Evolutionary conservation across 2,113 vertebrate genomes (phyloP).

Genomic region (Chionomys nivalis): DNA sequence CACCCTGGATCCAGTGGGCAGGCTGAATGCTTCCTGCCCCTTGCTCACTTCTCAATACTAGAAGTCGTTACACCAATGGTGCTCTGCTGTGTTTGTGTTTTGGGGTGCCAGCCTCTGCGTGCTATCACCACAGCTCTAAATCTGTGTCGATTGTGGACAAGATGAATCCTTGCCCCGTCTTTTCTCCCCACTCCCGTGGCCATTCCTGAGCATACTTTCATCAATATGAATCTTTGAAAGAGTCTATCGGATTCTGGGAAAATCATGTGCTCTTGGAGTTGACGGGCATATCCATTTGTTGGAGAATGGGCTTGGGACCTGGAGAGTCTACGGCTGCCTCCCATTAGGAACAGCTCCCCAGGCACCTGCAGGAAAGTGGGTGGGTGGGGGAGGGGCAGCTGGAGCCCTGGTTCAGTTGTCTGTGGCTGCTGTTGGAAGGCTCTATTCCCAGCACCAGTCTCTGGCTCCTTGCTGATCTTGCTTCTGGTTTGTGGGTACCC

Average conservation of each 20-base stretch:
- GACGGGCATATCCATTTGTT: rapidly evolving
- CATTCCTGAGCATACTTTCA: rapidly evolving
- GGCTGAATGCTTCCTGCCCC: background rate
- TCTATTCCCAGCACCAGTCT: rapidly evolving
- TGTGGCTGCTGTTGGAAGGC: rapidly evolving
- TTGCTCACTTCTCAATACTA: no score
- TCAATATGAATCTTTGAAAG: background rate
- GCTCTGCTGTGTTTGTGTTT: background rate
- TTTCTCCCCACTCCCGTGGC: rapidly evolving
- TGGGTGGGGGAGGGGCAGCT: no score
- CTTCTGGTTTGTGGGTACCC: rapidly evolving
- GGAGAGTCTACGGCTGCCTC: rapidly evolving
- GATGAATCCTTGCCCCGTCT: rapidly evolving
- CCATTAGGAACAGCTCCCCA: rapidly evolving
- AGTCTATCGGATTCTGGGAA: background rate
- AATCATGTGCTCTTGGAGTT: background rate
- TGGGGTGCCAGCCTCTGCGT: rapidly evolving
- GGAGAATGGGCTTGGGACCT: background rate
- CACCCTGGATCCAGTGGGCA: no score
- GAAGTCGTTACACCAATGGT: background rate
- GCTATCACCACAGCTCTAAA: rapidly evolving
- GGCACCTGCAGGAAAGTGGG: background rate
- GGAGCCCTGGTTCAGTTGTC: rapidly evolving
- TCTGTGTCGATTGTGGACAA: background rate
- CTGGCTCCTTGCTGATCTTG: background rate